Evolutionary conservation across 2,113 vertebrate genomes (phyloP).

Genomic region (Notechis scutatus): DNA sequence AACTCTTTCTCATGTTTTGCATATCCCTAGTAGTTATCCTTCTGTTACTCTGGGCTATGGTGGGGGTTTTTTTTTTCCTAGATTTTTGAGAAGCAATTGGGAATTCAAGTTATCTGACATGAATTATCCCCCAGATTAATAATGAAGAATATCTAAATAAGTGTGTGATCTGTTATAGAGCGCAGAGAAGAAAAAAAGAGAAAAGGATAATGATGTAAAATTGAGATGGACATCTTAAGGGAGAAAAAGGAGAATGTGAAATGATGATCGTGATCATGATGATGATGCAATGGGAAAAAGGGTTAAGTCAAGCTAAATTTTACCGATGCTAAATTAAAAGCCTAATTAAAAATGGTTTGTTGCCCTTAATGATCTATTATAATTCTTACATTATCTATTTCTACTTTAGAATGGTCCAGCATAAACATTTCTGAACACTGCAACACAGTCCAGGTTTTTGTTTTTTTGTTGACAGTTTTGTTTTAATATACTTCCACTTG

Average conservation of each 20-base stretch:
- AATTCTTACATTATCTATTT: no score
- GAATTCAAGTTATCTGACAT: background rate
- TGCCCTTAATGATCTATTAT: no score
- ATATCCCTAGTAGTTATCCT: no score
- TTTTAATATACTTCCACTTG: background rate
- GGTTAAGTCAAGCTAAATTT: background rate
- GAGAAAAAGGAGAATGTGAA: background rate
- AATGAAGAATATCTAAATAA: background rate
- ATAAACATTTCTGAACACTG: background rate
- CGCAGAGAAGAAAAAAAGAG: background rate
- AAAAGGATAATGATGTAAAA: background rate
- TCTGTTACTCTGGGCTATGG: no score
- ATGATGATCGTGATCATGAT: background rate
- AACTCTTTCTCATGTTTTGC: no score
- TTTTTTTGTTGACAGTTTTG: background rate
- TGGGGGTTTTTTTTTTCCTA: no score
- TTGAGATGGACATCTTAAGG: background rate
- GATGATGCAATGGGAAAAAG: background rate
- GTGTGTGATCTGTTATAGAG: background rate
- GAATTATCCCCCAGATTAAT: background rate
- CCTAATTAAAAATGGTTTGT: background rate
- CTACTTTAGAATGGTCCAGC: no score
- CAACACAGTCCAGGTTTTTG: background rate
- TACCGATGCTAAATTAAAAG: background rate
- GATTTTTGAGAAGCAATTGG: background rate